These are phyloP conservation scores for Agrotis segetum DNA, from an alignment of 2,888 invertebrate species.

Conservation along the genomic window DNA sequence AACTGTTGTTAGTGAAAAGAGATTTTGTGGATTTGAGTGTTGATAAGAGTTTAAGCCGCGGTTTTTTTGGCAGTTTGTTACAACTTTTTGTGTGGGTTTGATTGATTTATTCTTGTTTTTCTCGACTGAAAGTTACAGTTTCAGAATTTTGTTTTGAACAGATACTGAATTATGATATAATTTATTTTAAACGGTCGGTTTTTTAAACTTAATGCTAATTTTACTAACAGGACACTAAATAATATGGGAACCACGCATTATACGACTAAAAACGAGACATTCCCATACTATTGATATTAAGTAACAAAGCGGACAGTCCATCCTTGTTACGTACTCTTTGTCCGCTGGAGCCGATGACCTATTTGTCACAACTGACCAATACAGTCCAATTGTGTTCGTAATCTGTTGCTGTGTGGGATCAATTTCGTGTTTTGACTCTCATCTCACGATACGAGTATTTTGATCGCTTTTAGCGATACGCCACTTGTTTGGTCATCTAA, in stretches of 20 bases:
- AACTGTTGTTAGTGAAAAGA: conserved; percentile 10
- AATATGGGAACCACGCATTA: no score
- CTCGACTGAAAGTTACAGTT: background rate
- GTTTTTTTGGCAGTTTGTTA: conserved; percentile 24
- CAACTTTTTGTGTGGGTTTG: conserved; percentile 11
- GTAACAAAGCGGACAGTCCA: conserved; percentile 30
- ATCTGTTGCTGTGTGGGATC: background rate
- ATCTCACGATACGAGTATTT: background rate
- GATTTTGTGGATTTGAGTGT: conserved; percentile 41
- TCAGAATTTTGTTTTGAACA: background rate
- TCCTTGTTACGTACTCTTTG: conserved; percentile 52
- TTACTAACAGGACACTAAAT: no score
- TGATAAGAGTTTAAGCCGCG: conserved; percentile 30
- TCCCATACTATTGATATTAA: conserved; percentile 10
- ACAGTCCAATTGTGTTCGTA: conserved; percentile 24
- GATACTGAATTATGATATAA: background rate
- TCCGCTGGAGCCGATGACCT: conserved; percentile 42
- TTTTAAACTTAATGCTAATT: no score
- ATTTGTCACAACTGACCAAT: conserved; percentile 29
- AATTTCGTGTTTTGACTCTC: background rate
- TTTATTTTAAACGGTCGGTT: background rate
- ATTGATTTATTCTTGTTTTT: conserved; percentile 32
- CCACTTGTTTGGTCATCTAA: background rate
- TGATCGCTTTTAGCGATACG: background rate
- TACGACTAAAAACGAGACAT: background rate